phyloP scores from a whole-genome alignment of 2,113 vertebrate species.

The Oenanthe melanoleuca region DNA sequence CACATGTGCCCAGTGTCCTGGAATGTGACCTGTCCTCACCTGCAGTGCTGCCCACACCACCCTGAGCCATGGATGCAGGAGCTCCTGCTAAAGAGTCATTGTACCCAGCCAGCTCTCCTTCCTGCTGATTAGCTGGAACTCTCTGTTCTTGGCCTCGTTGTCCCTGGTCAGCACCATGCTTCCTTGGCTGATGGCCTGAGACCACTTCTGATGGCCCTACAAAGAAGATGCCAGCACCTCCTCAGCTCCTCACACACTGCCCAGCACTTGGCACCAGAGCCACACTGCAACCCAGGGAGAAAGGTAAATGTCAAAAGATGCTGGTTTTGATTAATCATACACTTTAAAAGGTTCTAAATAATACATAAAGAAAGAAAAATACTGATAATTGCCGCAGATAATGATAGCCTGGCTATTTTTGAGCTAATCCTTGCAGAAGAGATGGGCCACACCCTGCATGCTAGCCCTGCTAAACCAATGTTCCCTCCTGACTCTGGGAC shows the following conservation, averaged over 20 bases:
- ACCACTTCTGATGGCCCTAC: not conserved
- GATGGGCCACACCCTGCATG: accelerated
- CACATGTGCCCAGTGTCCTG: accelerated
- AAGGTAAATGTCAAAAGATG: not conserved
- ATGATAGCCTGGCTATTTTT: not conserved
- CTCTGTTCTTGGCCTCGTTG: not conserved
- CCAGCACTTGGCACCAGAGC: accelerated
- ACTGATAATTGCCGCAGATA: too few relatives aligned
- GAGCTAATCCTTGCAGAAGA: not conserved
- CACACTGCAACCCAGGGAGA: not conserved
- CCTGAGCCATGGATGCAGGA: accelerated
- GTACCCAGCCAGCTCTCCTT: not conserved
- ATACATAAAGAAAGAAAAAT: not conserved
- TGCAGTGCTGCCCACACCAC: not conserved
- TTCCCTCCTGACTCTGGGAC: not conserved
- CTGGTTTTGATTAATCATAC: not conserved
- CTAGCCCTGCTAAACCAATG: not conserved
- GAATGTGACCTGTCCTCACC: not conserved
- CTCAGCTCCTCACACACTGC: not conserved
- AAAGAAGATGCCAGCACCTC: not conserved
- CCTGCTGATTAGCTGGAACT: not conserved
- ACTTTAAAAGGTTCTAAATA: not conserved
- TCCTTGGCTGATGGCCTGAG: not conserved
- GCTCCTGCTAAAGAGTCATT: not conserved
- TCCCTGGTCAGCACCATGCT: not conserved